Base-by-base conservation (phyloP, 2,888 invertebrate genomes). In the Fabriciana adippe region DNA sequence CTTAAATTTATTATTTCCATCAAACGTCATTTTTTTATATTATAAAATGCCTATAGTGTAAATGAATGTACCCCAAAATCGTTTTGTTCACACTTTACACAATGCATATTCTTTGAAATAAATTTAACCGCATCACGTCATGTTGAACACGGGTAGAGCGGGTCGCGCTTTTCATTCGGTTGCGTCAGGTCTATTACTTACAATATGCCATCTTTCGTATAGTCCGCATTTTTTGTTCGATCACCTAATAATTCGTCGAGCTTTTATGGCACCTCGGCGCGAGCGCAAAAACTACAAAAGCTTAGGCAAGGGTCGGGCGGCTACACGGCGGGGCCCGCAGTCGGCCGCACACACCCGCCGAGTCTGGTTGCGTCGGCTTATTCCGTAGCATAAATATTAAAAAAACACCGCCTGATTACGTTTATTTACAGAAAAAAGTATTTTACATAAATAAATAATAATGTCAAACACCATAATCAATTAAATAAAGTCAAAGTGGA, bases 251-350 rank as follows among this genome's bases (percentile, higher is more conserved):
- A 88, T 89, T 92, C 89, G 85, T 86, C 90, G 84, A 90, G 92
- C 91, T 93, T 90, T 90, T 89, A 92, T 89, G 87, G 90, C 88
- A 88, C 89, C 89, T 93, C 90, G 84, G 83, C 87, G 85, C 86
- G 85, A 84, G 87, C 87, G 89, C 91, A 92, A 93, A 93, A 93
- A 93, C 89, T 84, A 92, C 89, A 89, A 92, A 93, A 92, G 90
- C 88, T 88, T 63, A 75, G 74, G 79, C 81, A 90, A 86, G 87
- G 90, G 93, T 92, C 93, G 90, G 87, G 86, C 74, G 68, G 69
- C 73, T 60, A 57, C 70, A 70, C 72, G 64, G 69, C 70, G 70
- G 74, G 69, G 66, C 68, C 75, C 74, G 70, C 84, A 92, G 92
- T 90, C 89, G 84, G 82, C 78, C 86, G 82, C 80, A 81, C 73